phyloP scores from a whole-genome alignment of 2,113 vertebrate genomes.

The Oenanthe melanoleuca region DNA sequence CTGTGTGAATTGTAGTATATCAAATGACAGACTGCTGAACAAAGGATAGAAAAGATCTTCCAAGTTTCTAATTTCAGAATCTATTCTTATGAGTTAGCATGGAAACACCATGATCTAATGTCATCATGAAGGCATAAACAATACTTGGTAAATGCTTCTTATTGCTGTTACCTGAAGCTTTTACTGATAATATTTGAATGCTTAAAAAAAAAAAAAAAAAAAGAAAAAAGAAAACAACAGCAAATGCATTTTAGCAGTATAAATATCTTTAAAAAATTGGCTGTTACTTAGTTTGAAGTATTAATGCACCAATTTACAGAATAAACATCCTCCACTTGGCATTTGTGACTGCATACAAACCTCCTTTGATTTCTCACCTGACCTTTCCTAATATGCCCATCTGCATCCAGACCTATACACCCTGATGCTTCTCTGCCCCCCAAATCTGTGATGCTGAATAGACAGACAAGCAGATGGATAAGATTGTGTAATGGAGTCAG shows the following conservation, averaged over 20 bases:
- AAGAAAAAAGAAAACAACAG: background rate
- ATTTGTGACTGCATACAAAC: background rate
- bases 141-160: background rate
- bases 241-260: background rate
- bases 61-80: conserved; percentile 5
- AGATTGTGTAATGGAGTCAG: background rate
- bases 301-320: background rate
- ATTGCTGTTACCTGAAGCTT: background rate
- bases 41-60: background rate
- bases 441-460: background rate
- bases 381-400: background rate
- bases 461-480: background rate
- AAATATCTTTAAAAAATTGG: background rate
- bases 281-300: background rate
- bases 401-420: background rate
- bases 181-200: background rate
- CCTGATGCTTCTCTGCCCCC: background rate
- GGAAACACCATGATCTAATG: background rate
- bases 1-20: background rate
- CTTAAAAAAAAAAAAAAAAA: background rate
- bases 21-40: background rate
- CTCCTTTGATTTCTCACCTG: background rate
- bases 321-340: background rate
- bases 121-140: background rate
- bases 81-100: background rate